Evolutionary conservation across 2,888 invertebrate genomes (phyloP), one percentile per base, ranked within the genome.

Genomic region (Habroteleia sp.): DNA sequence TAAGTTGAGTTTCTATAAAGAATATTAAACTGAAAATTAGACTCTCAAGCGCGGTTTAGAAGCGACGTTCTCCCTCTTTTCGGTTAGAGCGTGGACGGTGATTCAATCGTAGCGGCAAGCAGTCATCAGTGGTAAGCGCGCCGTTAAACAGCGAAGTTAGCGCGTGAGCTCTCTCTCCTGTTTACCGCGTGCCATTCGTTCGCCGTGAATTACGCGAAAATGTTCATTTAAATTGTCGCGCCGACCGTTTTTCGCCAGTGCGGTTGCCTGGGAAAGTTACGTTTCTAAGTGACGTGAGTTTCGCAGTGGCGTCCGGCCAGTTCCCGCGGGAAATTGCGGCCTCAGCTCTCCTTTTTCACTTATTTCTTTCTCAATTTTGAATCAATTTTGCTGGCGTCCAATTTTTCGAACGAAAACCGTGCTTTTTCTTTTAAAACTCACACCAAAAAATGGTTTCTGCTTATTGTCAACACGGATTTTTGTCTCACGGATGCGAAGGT

Each of bases 61-160:
- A 27, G 8, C 33, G 10, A 2, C 13, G 42, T 46, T 63, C 65
- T 58, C 58, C 62, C 58, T 50, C 72, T 65, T 56, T 54, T 63
- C 23, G 16, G 17, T 6, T 8, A 10, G 52, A 50, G 46, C 76
- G 39, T 50, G 56, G 63, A 71, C 75, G 77, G 77, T 77, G 74
- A 73, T 77, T 73, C 52, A 74, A 52, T 50, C 25, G 46, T 16
- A 11, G 35, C 63, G 69, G n/a, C n/a, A n/a, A n/a, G n/a, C n/a
- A n/a, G n/a, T n/a, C n/a, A n/a, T n/a, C 72, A 76, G 76, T 76
- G 39, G 50, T 52, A 27, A 63, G 35, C 73, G 69, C 54, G 65
- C 72, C 20, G 48, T 46, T n/a, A n/a, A n/a, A n/a, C n/a, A 10
- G 11, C 54, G 62, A 66, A 56, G 37, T 29, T 11, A n/a, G 3